A percentile compares a stretch with the other conserved stretches of the same genome.
These are phyloP conservation scores for Todiramphus chloris DNA, from an alignment of 2,113 vertebrate genomes.

Conservation along the genomic window DNA sequence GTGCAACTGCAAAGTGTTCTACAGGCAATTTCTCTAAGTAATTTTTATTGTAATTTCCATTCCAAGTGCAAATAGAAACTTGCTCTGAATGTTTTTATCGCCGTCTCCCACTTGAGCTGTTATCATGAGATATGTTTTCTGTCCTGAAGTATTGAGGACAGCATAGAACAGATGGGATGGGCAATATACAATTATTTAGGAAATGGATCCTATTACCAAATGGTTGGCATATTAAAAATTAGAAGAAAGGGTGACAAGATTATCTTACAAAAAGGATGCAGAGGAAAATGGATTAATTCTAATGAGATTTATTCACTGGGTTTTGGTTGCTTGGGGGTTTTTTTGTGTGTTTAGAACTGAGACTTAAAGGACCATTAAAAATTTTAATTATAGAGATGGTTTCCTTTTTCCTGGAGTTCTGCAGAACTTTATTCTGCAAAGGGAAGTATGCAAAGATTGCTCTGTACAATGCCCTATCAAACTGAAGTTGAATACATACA, in stretches of 20 bases:
- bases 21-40: neutral
- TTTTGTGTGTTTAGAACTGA: neutral
- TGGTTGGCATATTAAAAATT: neutral
- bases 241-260: slow-evolving; percentile 4
- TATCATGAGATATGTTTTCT: slow-evolving; percentile 3
- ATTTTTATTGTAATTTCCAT: slow-evolving; percentile 40
- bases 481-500: neutral
- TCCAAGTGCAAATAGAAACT: slow-evolving; percentile 20
- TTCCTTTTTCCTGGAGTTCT: neutral
- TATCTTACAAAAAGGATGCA: neutral
- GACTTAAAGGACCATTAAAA: neutral
- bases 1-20: neutral
- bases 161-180: neutral
- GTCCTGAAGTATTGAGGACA: neutral
- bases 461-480: neutral
- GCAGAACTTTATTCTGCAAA: neutral
- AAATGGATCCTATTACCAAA: slow-evolving; percentile 37
- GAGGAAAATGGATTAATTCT: slow-evolving; percentile 5
- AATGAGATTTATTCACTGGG: neutral
- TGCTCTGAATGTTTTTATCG: slow-evolving; percentile 7
- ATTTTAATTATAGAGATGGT: neutral
- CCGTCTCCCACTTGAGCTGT: slow-evolving; percentile 23
- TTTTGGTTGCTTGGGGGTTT: neutral
- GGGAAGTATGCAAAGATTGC: neutral
- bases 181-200: slow-evolving; percentile 27